Evolutionary conservation across 2,113 vertebrate genomes (phyloP).

Genomic region (Mesitornis unicolor): DNA sequence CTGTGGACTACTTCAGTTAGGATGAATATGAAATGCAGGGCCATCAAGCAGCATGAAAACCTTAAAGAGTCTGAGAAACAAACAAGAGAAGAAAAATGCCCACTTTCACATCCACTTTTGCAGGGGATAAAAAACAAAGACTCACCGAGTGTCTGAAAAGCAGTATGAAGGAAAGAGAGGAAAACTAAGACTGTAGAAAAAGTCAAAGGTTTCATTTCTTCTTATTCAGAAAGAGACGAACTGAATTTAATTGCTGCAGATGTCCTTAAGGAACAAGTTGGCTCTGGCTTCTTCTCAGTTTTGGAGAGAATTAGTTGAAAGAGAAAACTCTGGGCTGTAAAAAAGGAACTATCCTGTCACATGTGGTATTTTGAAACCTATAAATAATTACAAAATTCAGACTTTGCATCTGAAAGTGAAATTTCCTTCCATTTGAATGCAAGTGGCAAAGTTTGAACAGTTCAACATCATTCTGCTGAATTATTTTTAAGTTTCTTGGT

Average conservation of each 20-base stretch:
- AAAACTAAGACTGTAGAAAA: constrained; percentile 6
- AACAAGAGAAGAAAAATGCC: not conserved
- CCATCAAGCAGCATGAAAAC: not conserved
- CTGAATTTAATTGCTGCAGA: not conserved
- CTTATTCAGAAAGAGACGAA: not conserved
- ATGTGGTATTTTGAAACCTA: constrained; percentile 32
- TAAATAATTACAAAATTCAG: not conserved
- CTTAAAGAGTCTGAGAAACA: not conserved
- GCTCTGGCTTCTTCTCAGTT: not conserved
- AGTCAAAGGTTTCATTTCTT: constrained; percentile 12
- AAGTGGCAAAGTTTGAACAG: not conserved
- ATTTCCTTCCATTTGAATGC: not conserved
- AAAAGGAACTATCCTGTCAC: constrained; percentile 59
- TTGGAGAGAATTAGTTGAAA: not conserved
- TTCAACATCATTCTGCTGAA: not conserved
- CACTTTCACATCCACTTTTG: constrained; percentile 17
- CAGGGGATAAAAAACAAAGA: not conserved
- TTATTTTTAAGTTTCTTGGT: not conserved
- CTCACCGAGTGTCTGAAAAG: constrained; percentile 23
- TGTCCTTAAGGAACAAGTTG: not conserved
- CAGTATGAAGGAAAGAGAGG: not conserved
- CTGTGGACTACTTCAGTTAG: not conserved
- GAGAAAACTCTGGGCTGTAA: not conserved
- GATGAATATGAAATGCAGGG: not conserved
- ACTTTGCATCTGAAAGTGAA: not conserved